Percentiles rank a stretch among this genome's conserved stretches.
Evolutionary conservation across 1,140 invertebrate genomes (phyloP).

Genomic region (Pararge aegeria): DNA sequence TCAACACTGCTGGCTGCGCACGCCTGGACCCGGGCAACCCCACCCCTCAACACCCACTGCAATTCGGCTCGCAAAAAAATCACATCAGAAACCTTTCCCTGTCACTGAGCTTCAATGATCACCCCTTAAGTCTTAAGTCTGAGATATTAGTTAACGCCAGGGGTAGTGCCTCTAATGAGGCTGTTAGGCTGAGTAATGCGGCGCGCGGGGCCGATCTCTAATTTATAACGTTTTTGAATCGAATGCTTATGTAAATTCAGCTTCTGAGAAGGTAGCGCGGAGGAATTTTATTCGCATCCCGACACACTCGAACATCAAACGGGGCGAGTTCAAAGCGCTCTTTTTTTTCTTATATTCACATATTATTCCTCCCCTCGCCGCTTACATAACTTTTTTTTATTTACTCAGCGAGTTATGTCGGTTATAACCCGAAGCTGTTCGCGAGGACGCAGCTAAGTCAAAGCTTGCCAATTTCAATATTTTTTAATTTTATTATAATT

Average conservation of each 20-base stretch:
- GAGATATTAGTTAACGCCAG: slow-evolving; percentile 63
- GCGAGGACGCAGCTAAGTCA: background rate
- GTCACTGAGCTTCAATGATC: slow-evolving; percentile 63
- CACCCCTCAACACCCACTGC: slow-evolving; percentile 43
- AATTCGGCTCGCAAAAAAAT: slow-evolving; percentile 69
- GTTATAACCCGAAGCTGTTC: background rate
- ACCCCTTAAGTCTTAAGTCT: slow-evolving; percentile 58
- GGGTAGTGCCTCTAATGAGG: slow-evolving; percentile 46
- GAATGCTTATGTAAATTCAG: slow-evolving; percentile 60
- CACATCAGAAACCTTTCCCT: slow-evolving; percentile 67
- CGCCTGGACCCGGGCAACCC: slow-evolving; percentile 62
- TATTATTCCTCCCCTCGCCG: slow-evolving; percentile 50
- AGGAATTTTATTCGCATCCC: slow-evolving; percentile 53
- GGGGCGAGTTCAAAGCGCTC: slow-evolving; percentile 57
- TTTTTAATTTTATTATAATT: too few species aligned
- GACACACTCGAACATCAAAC: slow-evolving; percentile 63
- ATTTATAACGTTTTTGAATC: slow-evolving; percentile 59
- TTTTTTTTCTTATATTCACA: slow-evolving; percentile 61
- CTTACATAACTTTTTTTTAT: slow-evolving; percentile 60
- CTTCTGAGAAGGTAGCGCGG: slow-evolving; percentile 39
- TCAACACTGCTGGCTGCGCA: slow-evolving; percentile 68
- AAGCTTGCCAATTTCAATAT: too few species aligned
- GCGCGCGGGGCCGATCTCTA: slow-evolving; percentile 38
- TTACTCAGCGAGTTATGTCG: slow-evolving; percentile 40
- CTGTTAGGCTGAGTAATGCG: slow-evolving; percentile 54